Evolutionary conservation across 2,888 invertebrate genomes (phyloP).

Genomic region (Rotaria sp.): DNA sequence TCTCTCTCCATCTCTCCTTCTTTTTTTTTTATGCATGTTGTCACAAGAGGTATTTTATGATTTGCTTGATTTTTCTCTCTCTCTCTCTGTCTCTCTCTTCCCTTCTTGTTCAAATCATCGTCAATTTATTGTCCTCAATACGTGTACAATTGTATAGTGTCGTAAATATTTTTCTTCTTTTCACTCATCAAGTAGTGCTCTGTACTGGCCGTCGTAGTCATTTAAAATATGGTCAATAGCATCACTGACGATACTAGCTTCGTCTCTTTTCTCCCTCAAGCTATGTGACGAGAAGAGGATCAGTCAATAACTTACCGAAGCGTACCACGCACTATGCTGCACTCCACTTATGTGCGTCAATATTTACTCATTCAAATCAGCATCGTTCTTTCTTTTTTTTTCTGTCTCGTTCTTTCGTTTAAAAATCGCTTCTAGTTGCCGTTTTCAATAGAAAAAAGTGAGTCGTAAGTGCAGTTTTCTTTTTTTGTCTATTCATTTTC

Average conservation of each 20-base stretch:
- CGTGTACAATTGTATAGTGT: constrained; percentile 16
- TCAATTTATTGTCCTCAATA: constrained; percentile 9
- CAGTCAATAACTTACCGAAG: constrained; percentile 22
- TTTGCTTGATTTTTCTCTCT: background rate
- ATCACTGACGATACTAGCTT: background rate
- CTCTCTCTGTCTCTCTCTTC: no score
- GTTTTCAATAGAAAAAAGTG: constrained; percentile 5
- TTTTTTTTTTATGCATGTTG: background rate
- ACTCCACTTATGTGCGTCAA: constrained; percentile 24
- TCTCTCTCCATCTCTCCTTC: background rate
- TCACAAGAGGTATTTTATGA: constrained; percentile 12
- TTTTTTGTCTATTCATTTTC: background rate
- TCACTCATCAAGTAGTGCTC: background rate
- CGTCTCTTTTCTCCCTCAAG: background rate
- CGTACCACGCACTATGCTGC: background rate
- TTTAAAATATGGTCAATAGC: background rate
- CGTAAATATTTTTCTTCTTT: constrained; percentile 22
- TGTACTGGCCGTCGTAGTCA: background rate
- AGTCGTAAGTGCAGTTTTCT: background rate
- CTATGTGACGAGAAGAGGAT: background rate
- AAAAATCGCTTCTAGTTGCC: background rate
- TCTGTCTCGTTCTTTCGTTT: background rate
- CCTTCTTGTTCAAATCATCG: background rate
- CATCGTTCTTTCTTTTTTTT: background rate
- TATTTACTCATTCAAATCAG: constrained; percentile 24